Base-by-base conservation (phyloP, 2,888 invertebrate genomes). In the Meteorus cinctellus region DNA sequence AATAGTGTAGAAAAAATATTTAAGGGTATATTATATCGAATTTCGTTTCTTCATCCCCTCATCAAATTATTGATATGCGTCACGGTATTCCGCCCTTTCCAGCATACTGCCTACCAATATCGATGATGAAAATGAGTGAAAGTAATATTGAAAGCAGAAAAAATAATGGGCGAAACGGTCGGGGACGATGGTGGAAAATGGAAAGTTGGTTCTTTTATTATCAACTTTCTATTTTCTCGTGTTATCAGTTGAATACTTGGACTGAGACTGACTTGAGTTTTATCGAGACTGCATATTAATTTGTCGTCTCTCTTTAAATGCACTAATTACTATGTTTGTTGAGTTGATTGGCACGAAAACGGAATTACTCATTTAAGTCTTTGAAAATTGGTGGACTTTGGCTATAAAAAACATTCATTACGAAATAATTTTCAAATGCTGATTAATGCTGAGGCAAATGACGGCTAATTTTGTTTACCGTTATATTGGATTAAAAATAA, bases 111-210 rank as follows among this genome's bases (percentile, higher is more conserved):
- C 55, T 36, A 71, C 77, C 65, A 77, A 74, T 67, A 78, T 65
- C 67, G 48, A 45, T 74, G 77, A 75, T 75, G 76, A 66, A 73
- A 75, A 78, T 78, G 51, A 74, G 78, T 51, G 76, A 72, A 60
- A 66, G 73, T 63, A 48, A 70, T 31, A 24, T 55, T 19, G 19
- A 19, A 55, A 74, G 14, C 60, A 72, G 51, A 16, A 8, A 24
- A 12, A 5, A 45, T 65, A 60, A 70, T 72, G 19, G 24, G 55
- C 68, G 45, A 63, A 24, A 69, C 41, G 63, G 34, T 29, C n/a
- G 29, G 36, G 59, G 65, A 65, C 31, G n/a, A 48, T 59, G 27
- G 34, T 45, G 55, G 27, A 5, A 55, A 24, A 48, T 45, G 31
- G 59, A 67, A 51, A 70, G 34, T 27, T 55, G 45, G 55, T 62